phyloP scores from a whole-genome alignment of 2,888 invertebrate genomes.

The Hanleya hanleyi region DNA sequence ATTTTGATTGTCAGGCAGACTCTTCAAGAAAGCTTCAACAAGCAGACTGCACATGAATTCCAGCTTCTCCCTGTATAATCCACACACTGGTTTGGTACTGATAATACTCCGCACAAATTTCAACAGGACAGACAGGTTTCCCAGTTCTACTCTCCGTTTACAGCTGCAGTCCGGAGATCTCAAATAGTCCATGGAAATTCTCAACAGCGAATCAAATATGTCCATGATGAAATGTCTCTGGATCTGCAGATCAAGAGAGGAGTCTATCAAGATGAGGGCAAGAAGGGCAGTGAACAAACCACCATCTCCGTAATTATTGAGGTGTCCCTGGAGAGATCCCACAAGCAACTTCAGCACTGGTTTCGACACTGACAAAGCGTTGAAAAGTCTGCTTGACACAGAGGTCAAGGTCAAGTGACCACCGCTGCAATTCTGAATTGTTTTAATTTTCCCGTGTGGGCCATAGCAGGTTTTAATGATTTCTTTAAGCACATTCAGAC shows the following conservation, averaged over 20 bases:
- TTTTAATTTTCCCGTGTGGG: constrained; percentile 53
- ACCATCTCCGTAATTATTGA: constrained; percentile 56
- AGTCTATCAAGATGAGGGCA: constrained; percentile 47
- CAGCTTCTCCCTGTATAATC: constrained; percentile 32
- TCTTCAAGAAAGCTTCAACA: constrained; percentile 52
- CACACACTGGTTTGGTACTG: constrained; percentile 47
- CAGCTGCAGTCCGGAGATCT: constrained; percentile 39
- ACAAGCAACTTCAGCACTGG: constrained; percentile 57
- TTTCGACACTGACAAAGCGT: constrained; percentile 46
- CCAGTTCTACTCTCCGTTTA: constrained; percentile 41
- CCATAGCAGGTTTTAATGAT: constrained; percentile 43
- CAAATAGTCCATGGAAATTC: constrained; percentile 43
- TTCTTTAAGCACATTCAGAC: neutral
- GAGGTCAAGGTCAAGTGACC: constrained; percentile 63
- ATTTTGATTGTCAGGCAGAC: constrained; percentile 48
- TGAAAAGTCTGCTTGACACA: constrained; percentile 50
- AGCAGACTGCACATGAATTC: constrained; percentile 44
- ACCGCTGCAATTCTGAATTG: constrained; percentile 58
- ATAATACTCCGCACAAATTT: constrained; percentile 47
- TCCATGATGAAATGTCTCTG: constrained; percentile 42
- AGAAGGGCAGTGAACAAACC: constrained; percentile 53
- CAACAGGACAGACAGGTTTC: constrained; percentile 47
- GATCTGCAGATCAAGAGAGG: constrained; percentile 30
- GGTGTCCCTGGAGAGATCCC: constrained; percentile 54
- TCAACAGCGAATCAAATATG: constrained; percentile 50